phyloP scores from a whole-genome alignment of 23 tunicate species.

The Styela plicata region DNA sequence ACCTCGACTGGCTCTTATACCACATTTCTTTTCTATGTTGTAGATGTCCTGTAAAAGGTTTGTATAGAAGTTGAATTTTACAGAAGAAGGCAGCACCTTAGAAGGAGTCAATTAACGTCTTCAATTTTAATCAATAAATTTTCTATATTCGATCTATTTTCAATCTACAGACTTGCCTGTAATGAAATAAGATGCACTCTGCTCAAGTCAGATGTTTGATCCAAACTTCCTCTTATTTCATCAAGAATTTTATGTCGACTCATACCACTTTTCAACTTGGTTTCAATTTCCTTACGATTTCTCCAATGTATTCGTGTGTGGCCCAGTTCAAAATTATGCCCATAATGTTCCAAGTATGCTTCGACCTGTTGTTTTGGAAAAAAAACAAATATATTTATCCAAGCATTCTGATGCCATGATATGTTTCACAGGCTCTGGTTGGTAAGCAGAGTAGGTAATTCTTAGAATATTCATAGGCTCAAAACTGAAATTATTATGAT shows the following conservation, averaged over 20 bases:
- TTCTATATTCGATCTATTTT: neutral
- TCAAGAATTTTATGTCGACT: conserved; percentile 80
- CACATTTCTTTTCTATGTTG: conserved; percentile 73
- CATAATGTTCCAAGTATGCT: conserved; percentile 87
- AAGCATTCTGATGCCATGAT: no score
- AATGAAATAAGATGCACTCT: conserved; percentile 65
- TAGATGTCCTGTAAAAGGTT: conserved; percentile 68
- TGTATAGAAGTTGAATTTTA: conserved; percentile 1
- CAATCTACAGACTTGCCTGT: conserved; percentile 32
- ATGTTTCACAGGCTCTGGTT: no score
- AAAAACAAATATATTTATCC: neutral
- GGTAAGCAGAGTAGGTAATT: no score
- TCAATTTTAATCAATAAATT: neutral
- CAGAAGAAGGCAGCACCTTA: neutral
- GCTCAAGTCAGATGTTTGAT: conserved; percentile 40
- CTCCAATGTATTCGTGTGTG: conserved; percentile 60
- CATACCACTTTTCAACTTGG: conserved; percentile 59
- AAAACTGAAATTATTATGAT: no score
- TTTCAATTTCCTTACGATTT: conserved; percentile 67
- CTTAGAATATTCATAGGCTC: no score
- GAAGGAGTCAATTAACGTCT: neutral
- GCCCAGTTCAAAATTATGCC: conserved; percentile 69
- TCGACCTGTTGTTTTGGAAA: conserved; percentile 73
- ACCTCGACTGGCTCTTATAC: conserved; percentile 41
- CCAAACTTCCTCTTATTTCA: conserved; percentile 74